Evolutionary conservation across 2,113 vertebrate genomes (phyloP).

Genomic region (Ptychochromis oligacanthus): DNA sequence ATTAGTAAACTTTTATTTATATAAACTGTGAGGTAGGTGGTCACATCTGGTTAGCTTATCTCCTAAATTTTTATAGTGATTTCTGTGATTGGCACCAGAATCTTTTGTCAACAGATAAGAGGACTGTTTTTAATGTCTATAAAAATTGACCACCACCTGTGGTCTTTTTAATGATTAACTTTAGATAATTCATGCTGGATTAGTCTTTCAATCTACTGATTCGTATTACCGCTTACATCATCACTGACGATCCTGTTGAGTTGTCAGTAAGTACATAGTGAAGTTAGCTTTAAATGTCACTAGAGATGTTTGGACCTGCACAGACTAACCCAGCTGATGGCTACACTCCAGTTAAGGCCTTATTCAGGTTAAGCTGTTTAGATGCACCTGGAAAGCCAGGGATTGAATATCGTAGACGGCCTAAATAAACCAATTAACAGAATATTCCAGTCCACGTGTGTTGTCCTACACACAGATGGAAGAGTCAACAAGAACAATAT

Average conservation of each 20-base stretch:
- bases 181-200: neutral
- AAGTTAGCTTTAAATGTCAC: neutral
- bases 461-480: slow-evolving; percentile 13
- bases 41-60: neutral
- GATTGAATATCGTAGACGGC: slow-evolving; percentile 43
- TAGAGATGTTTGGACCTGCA: neutral
- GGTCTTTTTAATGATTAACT: neutral
- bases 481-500: slow-evolving; percentile 4
- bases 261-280: neutral
- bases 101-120: neutral
- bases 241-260: neutral
- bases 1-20: too few relatives aligned
- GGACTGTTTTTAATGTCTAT: neutral
- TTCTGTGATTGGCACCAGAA: neutral
- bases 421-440: slow-evolving; percentile 71
- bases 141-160: neutral
- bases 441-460: slow-evolving; percentile 37
- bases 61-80: neutral
- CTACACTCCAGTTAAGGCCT: slow-evolving; percentile 41
- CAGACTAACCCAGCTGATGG: slow-evolving; percentile 36
- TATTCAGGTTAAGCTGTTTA: slow-evolving; percentile 67
- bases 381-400: slow-evolving; percentile 45
- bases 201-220: neutral
- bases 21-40: neutral
- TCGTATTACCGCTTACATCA: neutral